A percentile compares a stretch with the other conserved stretches of the same genome.
phyloP scores from a whole-genome alignment of 2,113 vertebrate genomes.

The pig (Sus scrofa) region T2T-Sscrofa CM000830.6:92680501-92681000 shows the following conservation, averaged over 20 bases:
- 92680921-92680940: not conserved
- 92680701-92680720: not conserved
- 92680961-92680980: not conserved
- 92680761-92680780: not conserved
- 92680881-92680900: not conserved
- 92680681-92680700: not conserved
- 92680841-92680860: not conserved
- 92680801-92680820: not conserved
- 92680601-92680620: not conserved
- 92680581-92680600: not conserved
- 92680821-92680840: not conserved
- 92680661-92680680: not conserved
- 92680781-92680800: conserved; percentile 80
- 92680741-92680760: not conserved
- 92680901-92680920: not conserved
- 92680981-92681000: not conserved
- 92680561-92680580: not conserved
- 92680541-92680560: not conserved
- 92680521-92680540: not conserved
- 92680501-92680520: not conserved
- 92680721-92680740: not conserved
- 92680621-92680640: not conserved
- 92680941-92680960: not conserved
- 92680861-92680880: not conserved
- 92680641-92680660: not conserved